Percentiles rank a stretch among this genome's conserved stretches.
Evolutionary conservation across 1,140 invertebrate species (phyloP).

Genomic region (Atta cephalotes): DNA sequence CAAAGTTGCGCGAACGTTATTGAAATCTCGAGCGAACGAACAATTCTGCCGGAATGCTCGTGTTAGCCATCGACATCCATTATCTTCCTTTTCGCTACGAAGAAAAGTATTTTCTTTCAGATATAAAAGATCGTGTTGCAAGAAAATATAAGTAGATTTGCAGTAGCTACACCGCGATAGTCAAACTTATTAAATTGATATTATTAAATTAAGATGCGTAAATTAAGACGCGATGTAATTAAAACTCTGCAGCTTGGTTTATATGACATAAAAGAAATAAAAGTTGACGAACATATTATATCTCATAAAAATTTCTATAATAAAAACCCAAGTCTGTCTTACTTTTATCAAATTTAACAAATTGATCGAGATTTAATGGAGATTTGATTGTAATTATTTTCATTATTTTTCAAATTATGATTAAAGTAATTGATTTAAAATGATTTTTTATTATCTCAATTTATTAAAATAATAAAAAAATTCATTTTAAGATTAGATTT

Average conservation of each 20-base stretch:
- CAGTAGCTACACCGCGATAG: not conserved
- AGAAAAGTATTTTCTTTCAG: not conserved
- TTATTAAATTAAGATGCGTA: not conserved
- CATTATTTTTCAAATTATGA: too few relatives aligned
- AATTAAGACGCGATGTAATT: not conserved
- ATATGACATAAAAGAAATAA: too few relatives aligned
- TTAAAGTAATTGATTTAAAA: too few relatives aligned
- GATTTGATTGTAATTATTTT: too few relatives aligned
- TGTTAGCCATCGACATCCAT: slow-evolving; percentile 5
- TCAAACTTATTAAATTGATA: not conserved
- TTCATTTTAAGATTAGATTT: not conserved
- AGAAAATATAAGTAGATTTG: not conserved
- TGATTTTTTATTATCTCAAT: too few relatives aligned
- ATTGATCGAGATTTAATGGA: too few relatives aligned
- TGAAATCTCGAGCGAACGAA: slow-evolving; percentile 42
- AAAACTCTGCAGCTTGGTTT: too few relatives aligned
- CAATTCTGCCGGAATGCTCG: slow-evolving; percentile 35
- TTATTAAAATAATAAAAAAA: not conserved
- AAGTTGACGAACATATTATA: too few relatives aligned
- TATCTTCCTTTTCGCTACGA: slow-evolving; percentile 17
- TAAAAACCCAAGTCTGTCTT: too few relatives aligned
- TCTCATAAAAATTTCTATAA: too few relatives aligned
- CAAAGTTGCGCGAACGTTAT: slow-evolving; percentile 46
- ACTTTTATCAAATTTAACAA: too few relatives aligned
- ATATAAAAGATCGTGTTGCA: slow-evolving; percentile 4